Percentiles rank a stretch among this genome's conserved stretches.
phyloP scores from a whole-genome alignment of 1,140 invertebrate species.

The Brachionus rotundiformis region DNA sequence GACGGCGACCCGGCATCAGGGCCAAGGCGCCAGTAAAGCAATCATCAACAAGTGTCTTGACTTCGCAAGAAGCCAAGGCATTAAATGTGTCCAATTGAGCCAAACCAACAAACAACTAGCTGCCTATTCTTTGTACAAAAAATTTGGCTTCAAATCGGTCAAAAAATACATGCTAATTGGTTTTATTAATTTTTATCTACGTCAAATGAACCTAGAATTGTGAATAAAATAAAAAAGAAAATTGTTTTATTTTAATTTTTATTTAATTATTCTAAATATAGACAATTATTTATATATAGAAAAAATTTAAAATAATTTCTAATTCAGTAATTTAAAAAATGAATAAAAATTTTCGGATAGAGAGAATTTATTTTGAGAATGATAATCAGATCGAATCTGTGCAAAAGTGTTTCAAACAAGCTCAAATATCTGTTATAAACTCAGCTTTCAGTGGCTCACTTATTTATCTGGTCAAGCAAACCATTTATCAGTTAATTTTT shows the following conservation, averaged over 20 bases:
- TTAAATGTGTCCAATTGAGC: neutral
- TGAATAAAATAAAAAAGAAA: neutral
- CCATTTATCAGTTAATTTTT: neutral
- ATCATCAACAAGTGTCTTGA: neutral
- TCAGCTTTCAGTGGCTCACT: neutral
- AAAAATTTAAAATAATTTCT: neutral
- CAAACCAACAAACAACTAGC: neutral
- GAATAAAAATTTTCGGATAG: neutral
- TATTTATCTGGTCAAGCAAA: neutral
- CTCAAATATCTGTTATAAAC: neutral
- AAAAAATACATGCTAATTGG: neutral
- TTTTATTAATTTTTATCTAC: neutral
- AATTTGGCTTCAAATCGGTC: neutral
- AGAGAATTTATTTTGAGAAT: neutral
- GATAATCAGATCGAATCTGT: neutral
- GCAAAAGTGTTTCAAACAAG: neutral
- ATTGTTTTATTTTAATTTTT: too few relatives aligned
- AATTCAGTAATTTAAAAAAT: neutral
- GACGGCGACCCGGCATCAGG: neutral
- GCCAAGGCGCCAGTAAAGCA: neutral
- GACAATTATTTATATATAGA: neutral
- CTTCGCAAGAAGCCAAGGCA: neutral
- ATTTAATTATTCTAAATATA: too few relatives aligned
- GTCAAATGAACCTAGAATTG: neutral
- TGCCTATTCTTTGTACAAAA: slow-evolving; percentile 4